These are phyloP conservation scores for Drosophila mercatorum DNA, from an alignment of 2,888 invertebrate genomes.

Conservation along the genomic window DNA sequence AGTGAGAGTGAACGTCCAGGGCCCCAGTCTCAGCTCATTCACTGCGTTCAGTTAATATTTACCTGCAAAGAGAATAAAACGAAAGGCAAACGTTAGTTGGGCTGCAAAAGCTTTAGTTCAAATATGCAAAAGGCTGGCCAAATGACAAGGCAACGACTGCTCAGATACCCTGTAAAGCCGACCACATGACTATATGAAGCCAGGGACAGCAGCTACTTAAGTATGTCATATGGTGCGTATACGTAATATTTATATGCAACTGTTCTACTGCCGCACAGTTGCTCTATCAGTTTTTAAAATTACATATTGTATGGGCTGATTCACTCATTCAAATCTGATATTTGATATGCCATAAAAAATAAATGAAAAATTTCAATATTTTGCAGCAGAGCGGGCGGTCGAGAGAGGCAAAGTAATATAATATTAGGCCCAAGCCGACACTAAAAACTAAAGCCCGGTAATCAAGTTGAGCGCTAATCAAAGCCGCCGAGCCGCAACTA, in stretches of 20 bases:
- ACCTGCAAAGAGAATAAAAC: constrained; percentile 49
- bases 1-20: neutral
- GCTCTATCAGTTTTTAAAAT: neutral
- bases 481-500: constrained; percentile 15
- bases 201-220: no score
- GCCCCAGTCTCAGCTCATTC: constrained; percentile 5
- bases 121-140: neutral
- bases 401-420: constrained; percentile 14
- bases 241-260: neutral
- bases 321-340: neutral
- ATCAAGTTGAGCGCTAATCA: constrained; percentile 49
- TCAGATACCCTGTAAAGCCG: neutral
- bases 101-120: neutral
- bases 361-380: constrained; percentile 9
- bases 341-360: neutral
- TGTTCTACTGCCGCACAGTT: no score
- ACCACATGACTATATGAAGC: no score
- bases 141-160: neutral
- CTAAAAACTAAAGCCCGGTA: constrained; percentile 47
- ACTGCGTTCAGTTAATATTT: constrained; percentile 30
- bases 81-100: constrained; percentile 24
- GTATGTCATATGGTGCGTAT: neutral
- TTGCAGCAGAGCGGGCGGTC: neutral
- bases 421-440: constrained; percentile 22
- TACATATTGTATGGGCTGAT: neutral